Evolutionary conservation across 2,113 vertebrate genomes (phyloP).

Genomic region (Sceloporus undulatus): DNA sequence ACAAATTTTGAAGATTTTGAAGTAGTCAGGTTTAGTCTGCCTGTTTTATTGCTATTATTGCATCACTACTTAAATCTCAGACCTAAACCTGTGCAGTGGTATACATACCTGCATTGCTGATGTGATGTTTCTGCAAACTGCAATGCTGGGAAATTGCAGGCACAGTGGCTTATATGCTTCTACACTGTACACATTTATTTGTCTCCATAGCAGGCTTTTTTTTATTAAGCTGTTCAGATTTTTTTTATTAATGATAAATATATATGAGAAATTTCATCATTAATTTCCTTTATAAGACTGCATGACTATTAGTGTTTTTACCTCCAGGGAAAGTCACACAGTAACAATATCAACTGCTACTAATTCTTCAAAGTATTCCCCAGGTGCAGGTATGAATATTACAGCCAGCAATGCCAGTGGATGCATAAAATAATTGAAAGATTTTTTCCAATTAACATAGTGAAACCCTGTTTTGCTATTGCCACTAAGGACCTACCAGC

Average conservation of each 20-base stretch:
- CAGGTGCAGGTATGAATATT: conserved; percentile 43
- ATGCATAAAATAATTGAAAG: conserved; percentile 54
- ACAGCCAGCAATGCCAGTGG: conserved; percentile 49
- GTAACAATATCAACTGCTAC: conserved; percentile 60
- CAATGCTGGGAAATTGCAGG: conserved; percentile 22
- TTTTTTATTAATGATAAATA: conserved; percentile 52
- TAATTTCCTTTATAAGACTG: conserved; percentile 67
- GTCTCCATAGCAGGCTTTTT: background rate
- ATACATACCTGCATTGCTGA: conserved; percentile 32
- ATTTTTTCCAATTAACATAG: conserved; percentile 18
- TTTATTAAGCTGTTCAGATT: background rate
- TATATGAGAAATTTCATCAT: conserved; percentile 61
- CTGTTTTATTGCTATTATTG: background rate
- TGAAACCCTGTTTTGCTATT: background rate
- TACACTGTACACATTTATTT: background rate
- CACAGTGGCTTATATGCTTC: background rate
- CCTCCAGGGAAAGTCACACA: conserved; percentile 59
- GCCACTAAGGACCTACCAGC: background rate
- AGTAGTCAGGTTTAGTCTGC: background rate
- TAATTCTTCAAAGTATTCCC: conserved; percentile 67
- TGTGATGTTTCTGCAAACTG: conserved; percentile 19
- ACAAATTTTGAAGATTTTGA: background rate
- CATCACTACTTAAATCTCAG: background rate
- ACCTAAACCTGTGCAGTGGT: background rate
- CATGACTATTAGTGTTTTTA: conserved; percentile 46